Base-by-base conservation (phyloP, 2,888 invertebrate genomes). In the Apotomis betuletana region DNA sequence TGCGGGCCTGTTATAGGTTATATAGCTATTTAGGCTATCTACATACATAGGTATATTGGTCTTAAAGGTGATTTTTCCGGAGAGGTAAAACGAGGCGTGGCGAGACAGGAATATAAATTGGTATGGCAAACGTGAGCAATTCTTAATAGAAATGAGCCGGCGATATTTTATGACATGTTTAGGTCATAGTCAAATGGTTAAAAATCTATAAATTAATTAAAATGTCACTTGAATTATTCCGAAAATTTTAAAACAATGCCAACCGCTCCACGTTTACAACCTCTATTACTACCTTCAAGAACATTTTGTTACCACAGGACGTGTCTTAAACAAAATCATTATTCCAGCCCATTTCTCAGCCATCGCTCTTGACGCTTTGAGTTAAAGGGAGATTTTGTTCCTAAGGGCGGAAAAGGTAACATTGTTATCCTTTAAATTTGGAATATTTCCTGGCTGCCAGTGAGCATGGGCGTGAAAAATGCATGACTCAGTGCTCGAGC, bases 401-500 rank as follows among this genome's bases (percentile, higher is more conserved):
- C 12, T 13, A 5, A 8, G 3, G 38, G 44, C 9, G 60, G 63
- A 12, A 49, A 13, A 49, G 15, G 54, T 55, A 59, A 13, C 38
- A 77, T 81, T 81, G 79, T 78, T 79, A 80, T 80, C 79, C 79
- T 78, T 75, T 78, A 81, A 83, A 82, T 83, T 81, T 79, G 74
- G 76, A 78, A 74, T 79, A 80, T 76, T 80, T 71, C 72, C 77
- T 76, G 79, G 78, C 76, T 77, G 78, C 70, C 80, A 77, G 75
- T 70, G 82, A 78, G 83, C 84, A 81, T 82, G 82, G 81, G 81
- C 80, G 85, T 88, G 88, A 87, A 89, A 89, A 87, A 88, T 90
- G 85, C 85, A 89, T 84, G 87, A 89, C 82, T 83, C 84, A 83
- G 83, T 85, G 81, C 81, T 68, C 54, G 46, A 59, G 62, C 52